phyloP scores from a whole-genome alignment of 2,797 vertebrate genomes.

The Synanceia verrucosa region DNA sequence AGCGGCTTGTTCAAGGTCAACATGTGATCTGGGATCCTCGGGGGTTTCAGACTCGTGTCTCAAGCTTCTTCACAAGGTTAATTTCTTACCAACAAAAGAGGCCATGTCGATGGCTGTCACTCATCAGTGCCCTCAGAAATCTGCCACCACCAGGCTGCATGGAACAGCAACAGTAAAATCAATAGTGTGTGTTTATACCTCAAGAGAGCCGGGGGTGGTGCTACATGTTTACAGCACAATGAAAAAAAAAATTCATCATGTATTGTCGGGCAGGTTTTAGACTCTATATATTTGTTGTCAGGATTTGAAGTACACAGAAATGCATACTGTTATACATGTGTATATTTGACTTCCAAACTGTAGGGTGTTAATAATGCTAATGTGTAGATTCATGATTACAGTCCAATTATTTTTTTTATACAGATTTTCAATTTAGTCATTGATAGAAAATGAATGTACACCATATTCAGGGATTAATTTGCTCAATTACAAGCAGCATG shows the following conservation, averaged over 20 bases:
- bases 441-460: background rate
- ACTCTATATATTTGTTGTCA: background rate
- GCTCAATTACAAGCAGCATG: background rate
- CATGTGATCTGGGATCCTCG: background rate
- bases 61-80: slow-evolving; percentile 34
- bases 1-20: slow-evolving; percentile 31
- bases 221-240: slow-evolving; percentile 42
- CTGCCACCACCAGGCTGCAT: slow-evolving; percentile 6
- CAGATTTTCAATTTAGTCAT: background rate
- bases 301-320: background rate
- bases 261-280: background rate
- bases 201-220: slow-evolving; percentile 23
- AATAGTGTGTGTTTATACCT: slow-evolving; percentile 62
- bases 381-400: background rate
- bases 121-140: slow-evolving; percentile 47
- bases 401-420: background rate
- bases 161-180: slow-evolving; percentile 59
- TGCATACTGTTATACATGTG: background rate
- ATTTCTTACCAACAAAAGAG: slow-evolving; percentile 48
- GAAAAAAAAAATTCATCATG: slow-evolving; percentile 55
- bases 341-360: background rate
- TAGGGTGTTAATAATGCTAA: background rate
- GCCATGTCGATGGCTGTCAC: slow-evolving; percentile 57
- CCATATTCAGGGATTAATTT: background rate
- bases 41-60: slow-evolving; percentile 23